Evolutionary conservation across 1,140 invertebrate species (phyloP).

Genomic region (Drosophila erecta): DNA sequence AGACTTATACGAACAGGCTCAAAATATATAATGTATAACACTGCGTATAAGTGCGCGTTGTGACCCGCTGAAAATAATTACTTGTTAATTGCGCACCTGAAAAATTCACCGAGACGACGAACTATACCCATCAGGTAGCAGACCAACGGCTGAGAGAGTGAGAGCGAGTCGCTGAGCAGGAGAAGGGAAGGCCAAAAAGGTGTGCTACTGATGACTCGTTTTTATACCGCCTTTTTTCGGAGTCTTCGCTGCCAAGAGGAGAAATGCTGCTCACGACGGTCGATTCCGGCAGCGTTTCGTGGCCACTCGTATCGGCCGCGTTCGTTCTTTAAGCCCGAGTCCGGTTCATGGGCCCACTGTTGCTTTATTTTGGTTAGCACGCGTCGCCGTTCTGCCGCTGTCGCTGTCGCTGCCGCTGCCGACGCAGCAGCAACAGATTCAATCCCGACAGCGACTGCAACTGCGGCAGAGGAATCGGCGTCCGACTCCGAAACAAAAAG

Average conservation of each 20-base stretch:
- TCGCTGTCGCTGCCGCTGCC: slow-evolving; percentile 35
- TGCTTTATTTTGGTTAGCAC: slow-evolving; percentile 82
- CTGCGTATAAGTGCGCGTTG: slow-evolving; percentile 21
- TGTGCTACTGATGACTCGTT: slow-evolving; percentile 59
- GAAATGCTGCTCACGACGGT: slow-evolving; percentile 57
- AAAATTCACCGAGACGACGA: slow-evolving; percentile 38
- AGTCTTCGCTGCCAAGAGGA: slow-evolving; percentile 62
- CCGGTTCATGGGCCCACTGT: slow-evolving; percentile 74
- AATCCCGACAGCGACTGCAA: slow-evolving; percentile 42
- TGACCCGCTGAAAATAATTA: slow-evolving; percentile 22
- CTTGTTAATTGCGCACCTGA: slow-evolving; percentile 76
- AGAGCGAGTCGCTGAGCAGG: slow-evolving; percentile 13
- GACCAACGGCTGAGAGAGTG: slow-evolving; percentile 57
- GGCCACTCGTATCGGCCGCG: slow-evolving; percentile 28
- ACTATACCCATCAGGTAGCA: slow-evolving; percentile 63
- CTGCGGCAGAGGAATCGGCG: slow-evolving; percentile 38
- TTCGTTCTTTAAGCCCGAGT: slow-evolving; percentile 50
- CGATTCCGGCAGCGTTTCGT: slow-evolving; percentile 25
- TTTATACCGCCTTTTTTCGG: slow-evolving; percentile 45
- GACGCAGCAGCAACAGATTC: slow-evolving; percentile 83
- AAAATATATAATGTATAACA: background rate
- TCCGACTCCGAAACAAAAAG: slow-evolving; percentile 83
- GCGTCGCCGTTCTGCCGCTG: slow-evolving; percentile 35
- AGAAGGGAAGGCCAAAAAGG: slow-evolving; percentile 45
- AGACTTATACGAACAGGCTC: slow-evolving; percentile 41